Evolutionary conservation across 2,113 vertebrate species (phyloP).

Genomic region (Nyctereutes procyonoides): DNA sequence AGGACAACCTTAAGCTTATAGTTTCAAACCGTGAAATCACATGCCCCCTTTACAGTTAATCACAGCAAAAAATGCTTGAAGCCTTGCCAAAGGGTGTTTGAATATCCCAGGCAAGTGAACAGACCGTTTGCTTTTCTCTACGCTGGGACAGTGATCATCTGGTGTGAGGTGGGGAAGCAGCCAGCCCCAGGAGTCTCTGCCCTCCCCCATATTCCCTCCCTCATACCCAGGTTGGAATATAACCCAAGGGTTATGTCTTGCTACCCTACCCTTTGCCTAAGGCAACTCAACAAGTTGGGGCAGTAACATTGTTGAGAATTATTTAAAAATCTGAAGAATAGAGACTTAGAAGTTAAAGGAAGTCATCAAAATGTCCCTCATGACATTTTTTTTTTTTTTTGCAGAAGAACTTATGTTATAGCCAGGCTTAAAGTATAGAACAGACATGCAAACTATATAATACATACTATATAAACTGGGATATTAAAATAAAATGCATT

Average conservation of each 20-base stretch:
- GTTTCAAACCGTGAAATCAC: background rate
- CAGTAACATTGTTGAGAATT: background rate
- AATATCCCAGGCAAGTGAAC: background rate
- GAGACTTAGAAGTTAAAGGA: background rate
- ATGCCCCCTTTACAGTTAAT: background rate
- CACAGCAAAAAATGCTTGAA: background rate
- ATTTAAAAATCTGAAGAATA: constrained; percentile 8
- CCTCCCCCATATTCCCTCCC: fast-evolving
- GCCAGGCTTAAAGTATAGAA: background rate
- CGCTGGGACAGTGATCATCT: background rate
- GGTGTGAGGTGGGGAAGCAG: background rate
- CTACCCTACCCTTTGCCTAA: background rate
- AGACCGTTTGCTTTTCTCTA: background rate
- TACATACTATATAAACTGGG: background rate
- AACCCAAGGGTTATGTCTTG: background rate
- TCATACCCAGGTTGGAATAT: background rate
- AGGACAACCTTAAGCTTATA: background rate
- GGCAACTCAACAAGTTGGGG: background rate
- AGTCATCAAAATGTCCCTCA: background rate
- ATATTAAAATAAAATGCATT: constrained; percentile 12
- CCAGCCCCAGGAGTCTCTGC: background rate
- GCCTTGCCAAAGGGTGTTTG: background rate
- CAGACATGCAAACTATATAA: background rate
- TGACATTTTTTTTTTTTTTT: background rate
- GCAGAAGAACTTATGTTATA: background rate